Percentiles rank a stretch among this genome's conserved stretches.
Conservation (phyloP, 2,797 vertebrate species). For the Aldrovandia affinis region DNA sequence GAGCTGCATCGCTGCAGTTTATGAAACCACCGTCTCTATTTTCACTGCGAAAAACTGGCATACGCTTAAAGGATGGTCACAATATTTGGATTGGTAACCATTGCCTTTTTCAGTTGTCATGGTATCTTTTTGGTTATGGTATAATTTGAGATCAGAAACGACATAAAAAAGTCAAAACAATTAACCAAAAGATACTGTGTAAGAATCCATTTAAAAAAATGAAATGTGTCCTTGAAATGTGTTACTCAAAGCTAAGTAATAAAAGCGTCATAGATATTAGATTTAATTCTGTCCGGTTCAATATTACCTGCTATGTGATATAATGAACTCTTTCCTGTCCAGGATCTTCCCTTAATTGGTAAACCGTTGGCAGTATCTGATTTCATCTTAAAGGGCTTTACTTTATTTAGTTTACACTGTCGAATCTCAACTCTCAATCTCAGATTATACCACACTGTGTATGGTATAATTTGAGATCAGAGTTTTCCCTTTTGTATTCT, state of each 20-base stretch:
- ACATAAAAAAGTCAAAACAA: no score
- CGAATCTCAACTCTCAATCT: no score
- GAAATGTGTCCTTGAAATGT: no score
- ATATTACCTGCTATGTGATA: neutral
- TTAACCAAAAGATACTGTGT: neutral
- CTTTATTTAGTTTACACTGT: no score
- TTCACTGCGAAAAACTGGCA: neutral
- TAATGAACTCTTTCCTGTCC: neutral
- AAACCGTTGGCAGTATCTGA: no score
- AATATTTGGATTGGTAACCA: constrained; percentile 18
- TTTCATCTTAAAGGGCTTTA: no score
- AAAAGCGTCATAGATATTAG: neutral
- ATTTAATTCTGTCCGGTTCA: neutral
- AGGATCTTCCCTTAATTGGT: no score
- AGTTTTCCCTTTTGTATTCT: neutral
- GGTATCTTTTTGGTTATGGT: neutral
- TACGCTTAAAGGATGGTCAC: neutral
- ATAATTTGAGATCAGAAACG: no score
- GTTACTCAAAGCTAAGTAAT: neutral
- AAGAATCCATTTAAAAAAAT: neutral
- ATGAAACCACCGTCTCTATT: neutral
- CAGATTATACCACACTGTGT: no score
- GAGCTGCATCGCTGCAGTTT: neutral
- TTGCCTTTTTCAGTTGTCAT: neutral
- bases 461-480: no score